A percentile compares a stretch with the other conserved stretches of the same genome.
These are phyloP conservation scores for Hippoglossus stenolepis DNA, from an alignment of 2,113 vertebrate genomes.

Conservation along the genomic window DNA sequence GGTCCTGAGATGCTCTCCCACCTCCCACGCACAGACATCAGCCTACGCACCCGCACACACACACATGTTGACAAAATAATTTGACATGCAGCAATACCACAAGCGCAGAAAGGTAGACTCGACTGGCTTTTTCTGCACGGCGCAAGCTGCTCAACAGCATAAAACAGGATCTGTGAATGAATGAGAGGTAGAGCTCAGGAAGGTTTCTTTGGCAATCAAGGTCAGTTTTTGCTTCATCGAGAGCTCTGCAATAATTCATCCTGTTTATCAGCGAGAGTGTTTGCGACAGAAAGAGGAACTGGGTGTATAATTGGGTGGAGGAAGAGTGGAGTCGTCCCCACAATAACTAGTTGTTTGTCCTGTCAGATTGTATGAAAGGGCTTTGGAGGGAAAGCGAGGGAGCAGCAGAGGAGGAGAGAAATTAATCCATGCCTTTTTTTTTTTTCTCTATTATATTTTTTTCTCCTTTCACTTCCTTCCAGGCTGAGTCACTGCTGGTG, in stretches of 20 bases:
- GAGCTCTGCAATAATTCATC: constrained; percentile 58
- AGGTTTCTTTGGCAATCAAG: constrained; percentile 48
- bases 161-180: constrained; percentile 44
- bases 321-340: constrained; percentile 49
- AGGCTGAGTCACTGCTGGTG: constrained; percentile 95
- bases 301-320: constrained; percentile 35
- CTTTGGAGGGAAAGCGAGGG: constrained; percentile 44
- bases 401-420: constrained; percentile 52
- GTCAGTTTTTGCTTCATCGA: constrained; percentile 50
- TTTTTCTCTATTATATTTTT: constrained; percentile 71
- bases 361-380: constrained; percentile 84
- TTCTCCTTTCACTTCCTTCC: constrained; percentile 89
- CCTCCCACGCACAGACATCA: constrained; percentile 63
- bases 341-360: constrained; percentile 86
- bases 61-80: constrained; percentile 33
- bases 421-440: constrained; percentile 80
- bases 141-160: constrained; percentile 15
- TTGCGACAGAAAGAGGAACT: constrained; percentile 53
- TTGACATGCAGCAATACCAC: constrained; percentile 36
- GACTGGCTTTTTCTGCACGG: constrained; percentile 1
- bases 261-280: constrained; percentile 51
- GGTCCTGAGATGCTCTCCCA: constrained; percentile 73
- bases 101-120: constrained; percentile 1
- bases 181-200: constrained; percentile 36
- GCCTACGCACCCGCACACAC: constrained; percentile 44